Conservation (phyloP, 30 jellyfish, hydroid and myxozoan genomes). For the Hydractinia echinata region DNA sequence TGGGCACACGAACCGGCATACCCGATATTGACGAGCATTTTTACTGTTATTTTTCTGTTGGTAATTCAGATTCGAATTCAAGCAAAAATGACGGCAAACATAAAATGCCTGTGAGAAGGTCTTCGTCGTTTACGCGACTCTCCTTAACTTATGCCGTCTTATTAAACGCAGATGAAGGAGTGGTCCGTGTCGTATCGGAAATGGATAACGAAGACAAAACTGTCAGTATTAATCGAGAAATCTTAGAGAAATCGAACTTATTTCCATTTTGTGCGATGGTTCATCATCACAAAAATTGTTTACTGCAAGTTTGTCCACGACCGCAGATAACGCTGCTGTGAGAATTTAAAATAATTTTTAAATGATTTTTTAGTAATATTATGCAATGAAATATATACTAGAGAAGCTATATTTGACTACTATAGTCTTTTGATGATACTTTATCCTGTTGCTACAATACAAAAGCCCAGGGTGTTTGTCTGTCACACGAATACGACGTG, state of each 20-base stretch:
- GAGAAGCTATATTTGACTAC: too few species aligned
- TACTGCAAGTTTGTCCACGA: conserved; percentile 18
- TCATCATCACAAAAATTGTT: conserved; percentile 7
- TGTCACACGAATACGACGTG: too few species aligned
- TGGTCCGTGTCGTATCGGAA: conserved; percentile 12
- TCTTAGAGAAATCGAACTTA: conserved; percentile 2
- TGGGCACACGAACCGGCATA: conserved; percentile 24
- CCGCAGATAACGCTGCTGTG: conserved; percentile 23
- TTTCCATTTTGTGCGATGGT: conserved; percentile 17
- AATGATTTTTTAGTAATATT: too few species aligned
- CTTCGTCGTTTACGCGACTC: conserved; percentile 20
- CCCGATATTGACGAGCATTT: conserved; percentile 30
- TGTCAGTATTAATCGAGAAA: background rate
- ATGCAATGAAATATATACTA: too few species aligned
- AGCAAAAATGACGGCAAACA: background rate
- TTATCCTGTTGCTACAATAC: too few species aligned
- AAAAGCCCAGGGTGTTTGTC: too few species aligned
- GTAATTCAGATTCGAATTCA: background rate
- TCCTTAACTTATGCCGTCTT: conserved; percentile 9
- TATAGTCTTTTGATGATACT: too few species aligned
- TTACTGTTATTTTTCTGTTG: conserved; percentile 4
- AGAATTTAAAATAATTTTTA: background rate
- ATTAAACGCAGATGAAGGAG: conserved; percentile 11
- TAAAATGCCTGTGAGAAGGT: background rate
- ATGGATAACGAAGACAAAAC: conserved; percentile 10